Evolutionary conservation across 2,113 vertebrate species (phyloP).

Genomic region (Uria aalge): DNA sequence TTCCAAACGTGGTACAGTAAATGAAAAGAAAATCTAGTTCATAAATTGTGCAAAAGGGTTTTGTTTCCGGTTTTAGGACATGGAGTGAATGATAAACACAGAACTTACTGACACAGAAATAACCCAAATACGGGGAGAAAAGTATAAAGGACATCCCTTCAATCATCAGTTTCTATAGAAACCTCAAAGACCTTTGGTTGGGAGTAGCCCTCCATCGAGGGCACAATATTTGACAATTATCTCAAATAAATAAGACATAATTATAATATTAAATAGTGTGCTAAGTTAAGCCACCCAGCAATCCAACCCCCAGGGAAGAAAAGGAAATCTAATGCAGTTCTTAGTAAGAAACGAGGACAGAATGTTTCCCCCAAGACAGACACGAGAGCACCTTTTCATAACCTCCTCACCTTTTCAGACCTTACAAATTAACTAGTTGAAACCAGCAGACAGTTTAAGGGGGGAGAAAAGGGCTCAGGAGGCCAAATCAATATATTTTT

Average conservation of each 20-base stretch:
- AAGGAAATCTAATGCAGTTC: conserved; percentile 65
- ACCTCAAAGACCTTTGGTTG: conserved; percentile 84
- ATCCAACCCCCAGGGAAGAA: conserved; percentile 69
- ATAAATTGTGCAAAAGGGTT: conserved; percentile 71
- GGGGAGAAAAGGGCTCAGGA: conserved; percentile 42
- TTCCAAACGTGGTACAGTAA: conserved; percentile 59
- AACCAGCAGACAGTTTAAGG: conserved; percentile 55
- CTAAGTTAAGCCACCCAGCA: conserved; percentile 75
- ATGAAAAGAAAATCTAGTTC: conserved; percentile 39
- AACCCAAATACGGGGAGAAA: conserved; percentile 76
- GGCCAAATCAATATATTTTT: conserved; percentile 63
- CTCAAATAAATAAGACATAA: conserved; percentile 82
- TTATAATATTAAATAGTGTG: conserved; percentile 77
- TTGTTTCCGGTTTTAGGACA: conserved; percentile 54
- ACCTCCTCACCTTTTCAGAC: conserved; percentile 61
- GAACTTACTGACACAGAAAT: conserved; percentile 75
- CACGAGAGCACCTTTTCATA: conserved; percentile 62
- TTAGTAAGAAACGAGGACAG: conserved; percentile 67
- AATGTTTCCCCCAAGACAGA: conserved; percentile 67
- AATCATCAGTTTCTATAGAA: conserved; percentile 84
- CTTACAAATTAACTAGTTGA: conserved; percentile 68
- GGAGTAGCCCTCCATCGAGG: conserved; percentile 83
- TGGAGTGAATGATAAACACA: conserved; percentile 62
- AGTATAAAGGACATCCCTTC: conserved; percentile 74
- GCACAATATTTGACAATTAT: conserved; percentile 81